Evolutionary conservation across 2,113 vertebrate species (phyloP), one percentile per base, ranked within the genome.

Genomic region (Callionymus lyra): DNA sequence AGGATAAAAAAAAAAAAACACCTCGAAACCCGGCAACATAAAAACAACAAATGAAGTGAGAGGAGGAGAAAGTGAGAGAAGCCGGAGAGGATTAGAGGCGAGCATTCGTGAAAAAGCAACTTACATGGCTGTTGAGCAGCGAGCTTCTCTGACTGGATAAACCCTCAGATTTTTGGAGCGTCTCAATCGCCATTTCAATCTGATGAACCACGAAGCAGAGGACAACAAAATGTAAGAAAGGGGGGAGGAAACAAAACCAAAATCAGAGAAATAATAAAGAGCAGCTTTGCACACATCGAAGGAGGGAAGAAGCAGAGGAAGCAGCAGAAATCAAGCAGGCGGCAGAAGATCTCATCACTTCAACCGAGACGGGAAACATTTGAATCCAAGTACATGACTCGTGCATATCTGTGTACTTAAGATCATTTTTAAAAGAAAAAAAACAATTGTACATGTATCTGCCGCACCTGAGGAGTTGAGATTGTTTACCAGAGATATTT

Each of bases 151-250:
- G 95, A 85, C 92, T 91, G 75, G 93, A 91, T 80, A 97, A 90
- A 84, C 94, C 95, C 89, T 97, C 93, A 77, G 86, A 91, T 92
- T 97, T 97, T 91, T 97, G 95, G 80, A 98, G 93, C 63, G 94
- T 96, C 88, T 97, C 94, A 90, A 97, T 97, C 88, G 91, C 94
- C 95, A 97, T 95, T 94, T 97, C 92, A 94, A 98, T 94, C 94
- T 98, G 91, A 87, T 86, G 87, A 87, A 41, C 83, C 81, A 81
- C 61, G 81, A 77, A 79, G 82, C 84, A 84, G 73, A 81, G 72
- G 77, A 84, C 80, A 76, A 87, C 77, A 79, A 68, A 72, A 73
- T 72, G 57, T 71, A 66, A 79, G 70, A 67, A n/a, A n/a, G n/a
- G n/a, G n/a, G n/a, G 35, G 41, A 50, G 39, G 44, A 70, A 56